Percentiles rank a stretch among this genome's conserved stretches.
phyloP scores from a whole-genome alignment of 2,888 invertebrate genomes.

The Apantesis nais region DNA sequence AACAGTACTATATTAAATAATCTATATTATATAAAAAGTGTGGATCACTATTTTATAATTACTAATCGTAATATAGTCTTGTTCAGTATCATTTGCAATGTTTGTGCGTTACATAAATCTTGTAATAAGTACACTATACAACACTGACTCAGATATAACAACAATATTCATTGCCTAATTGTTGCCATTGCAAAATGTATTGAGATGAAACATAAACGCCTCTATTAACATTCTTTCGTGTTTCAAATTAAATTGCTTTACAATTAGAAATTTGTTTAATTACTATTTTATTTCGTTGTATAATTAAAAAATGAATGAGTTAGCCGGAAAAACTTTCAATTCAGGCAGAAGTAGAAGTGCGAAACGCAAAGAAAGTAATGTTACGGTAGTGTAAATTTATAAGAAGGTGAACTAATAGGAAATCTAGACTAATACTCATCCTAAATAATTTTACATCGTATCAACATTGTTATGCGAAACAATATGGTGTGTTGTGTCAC shows the following conservation, averaged over 20 bases:
- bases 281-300: not conserved
- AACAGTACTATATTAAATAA: not conserved
- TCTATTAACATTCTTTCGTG: not conserved
- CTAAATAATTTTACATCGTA: not conserved
- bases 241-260: not conserved
- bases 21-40: not conserved
- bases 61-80: not conserved
- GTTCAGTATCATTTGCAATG: not conserved
- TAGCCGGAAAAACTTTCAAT: not conserved
- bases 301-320: not conserved
- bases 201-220: not conserved
- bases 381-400: not conserved
- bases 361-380: not conserved
- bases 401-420: not conserved
- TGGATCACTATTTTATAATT: not conserved
- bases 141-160: not conserved
- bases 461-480: constrained; percentile 1
- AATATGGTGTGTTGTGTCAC: constrained; percentile 8
- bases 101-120: not conserved
- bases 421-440: not conserved
- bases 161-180: not conserved
- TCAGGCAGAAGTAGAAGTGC: not conserved
- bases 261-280: no score
- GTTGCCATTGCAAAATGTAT: not conserved
- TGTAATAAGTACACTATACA: not conserved